Evolutionary conservation across 2,113 vertebrate species (phyloP).

Genomic region (Myrmecobius fasciatus): DNA sequence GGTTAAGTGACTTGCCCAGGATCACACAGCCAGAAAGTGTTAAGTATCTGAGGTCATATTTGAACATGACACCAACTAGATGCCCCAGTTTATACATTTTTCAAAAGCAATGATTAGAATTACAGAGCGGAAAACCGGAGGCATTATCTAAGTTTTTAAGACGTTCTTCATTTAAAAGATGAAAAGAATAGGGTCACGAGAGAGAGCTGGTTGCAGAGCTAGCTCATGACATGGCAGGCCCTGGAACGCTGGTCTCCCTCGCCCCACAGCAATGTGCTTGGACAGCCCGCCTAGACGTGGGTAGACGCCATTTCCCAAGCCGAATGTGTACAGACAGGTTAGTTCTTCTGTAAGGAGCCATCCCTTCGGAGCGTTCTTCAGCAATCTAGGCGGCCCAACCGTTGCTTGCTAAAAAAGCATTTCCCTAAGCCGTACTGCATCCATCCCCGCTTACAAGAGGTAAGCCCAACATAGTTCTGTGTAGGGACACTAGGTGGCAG

Average conservation of each 20-base stretch:
- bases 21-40: too few relatives aligned
- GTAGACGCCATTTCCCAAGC: neutral
- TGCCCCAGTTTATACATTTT: too few relatives aligned
- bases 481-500: conserved; percentile 82
- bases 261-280: too few relatives aligned
- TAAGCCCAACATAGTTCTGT: conserved; percentile 36
- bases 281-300: too few relatives aligned
- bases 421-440: conserved; percentile 13
- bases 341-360: neutral
- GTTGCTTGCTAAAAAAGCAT: conserved; percentile 39
- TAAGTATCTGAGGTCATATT: too few relatives aligned
- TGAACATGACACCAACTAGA: too few relatives aligned
- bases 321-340: neutral
- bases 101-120: too few relatives aligned
- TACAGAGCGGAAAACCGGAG: neutral
- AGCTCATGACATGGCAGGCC: neutral
- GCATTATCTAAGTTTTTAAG: neutral
- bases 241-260: neutral
- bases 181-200: neutral
- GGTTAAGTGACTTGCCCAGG: too few relatives aligned
- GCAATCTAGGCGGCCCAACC: conserved; percentile 33
- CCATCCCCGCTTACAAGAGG: neutral
- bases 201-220: neutral
- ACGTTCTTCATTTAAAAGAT: neutral
- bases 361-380: conserved; percentile 10